These are phyloP conservation scores for Trachemys scripta DNA, from an alignment of 2,113 vertebrate genomes.

Conservation along the genomic window DNA sequence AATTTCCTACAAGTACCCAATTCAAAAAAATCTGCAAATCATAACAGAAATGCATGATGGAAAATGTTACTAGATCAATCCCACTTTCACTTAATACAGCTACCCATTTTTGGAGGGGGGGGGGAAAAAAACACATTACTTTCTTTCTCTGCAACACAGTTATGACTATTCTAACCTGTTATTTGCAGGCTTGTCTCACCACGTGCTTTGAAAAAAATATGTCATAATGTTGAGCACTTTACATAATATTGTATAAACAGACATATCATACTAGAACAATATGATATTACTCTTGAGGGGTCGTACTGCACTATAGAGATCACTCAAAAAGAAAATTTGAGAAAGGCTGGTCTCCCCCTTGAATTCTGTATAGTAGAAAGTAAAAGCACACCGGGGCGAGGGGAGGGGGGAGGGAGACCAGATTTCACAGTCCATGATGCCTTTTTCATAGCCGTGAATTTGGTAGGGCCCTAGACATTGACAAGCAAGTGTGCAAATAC, in stretches of 20 bases:
- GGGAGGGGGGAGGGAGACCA: too few species aligned
- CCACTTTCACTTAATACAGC: neutral
- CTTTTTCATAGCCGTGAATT: too few species aligned
- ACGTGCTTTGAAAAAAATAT: neutral
- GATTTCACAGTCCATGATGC: too few species aligned
- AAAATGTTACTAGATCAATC: neutral
- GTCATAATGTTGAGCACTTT: neutral
- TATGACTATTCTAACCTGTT: slow-evolving; percentile 28
- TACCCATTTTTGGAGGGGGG: neutral
- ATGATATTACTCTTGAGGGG: neutral
- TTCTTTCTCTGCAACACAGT: neutral
- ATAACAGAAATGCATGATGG: neutral
- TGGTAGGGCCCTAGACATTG: too few species aligned
- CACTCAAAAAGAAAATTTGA: neutral
- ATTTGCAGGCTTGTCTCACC: slow-evolving; percentile 58
- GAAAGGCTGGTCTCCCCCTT: too few species aligned
- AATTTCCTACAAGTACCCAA: neutral
- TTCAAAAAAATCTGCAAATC: neutral
- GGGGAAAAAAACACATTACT: neutral
- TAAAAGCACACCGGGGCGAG: too few species aligned
- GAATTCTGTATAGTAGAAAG: too few species aligned
- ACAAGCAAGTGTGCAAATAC: fast-evolving
- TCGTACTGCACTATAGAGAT: neutral
- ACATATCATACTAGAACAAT: too few species aligned
- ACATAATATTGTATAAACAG: neutral